Base-by-base conservation (phyloP, 2,113 vertebrate genomes). In the Elanoides forficatus region DNA sequence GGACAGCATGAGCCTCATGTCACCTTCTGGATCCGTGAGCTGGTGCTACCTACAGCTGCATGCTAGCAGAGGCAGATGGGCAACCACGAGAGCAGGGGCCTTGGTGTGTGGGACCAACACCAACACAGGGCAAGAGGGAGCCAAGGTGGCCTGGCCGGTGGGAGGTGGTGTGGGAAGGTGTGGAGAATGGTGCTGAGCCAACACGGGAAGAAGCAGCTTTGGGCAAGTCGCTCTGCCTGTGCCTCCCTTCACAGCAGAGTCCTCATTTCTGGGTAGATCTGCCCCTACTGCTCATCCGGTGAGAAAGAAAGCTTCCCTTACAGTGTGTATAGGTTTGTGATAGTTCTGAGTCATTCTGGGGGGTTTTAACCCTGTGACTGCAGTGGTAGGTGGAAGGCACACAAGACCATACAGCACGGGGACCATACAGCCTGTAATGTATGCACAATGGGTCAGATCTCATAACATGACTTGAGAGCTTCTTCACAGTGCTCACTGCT, bases 1-100 rank as follows among this genome's bases (percentile, higher is more conserved):
- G 60, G 60, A 34, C 58, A 50, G 52, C 74, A 36, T 0, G 4
- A 79, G 21, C 26, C 19, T 38, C 0, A 0, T 30, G 18, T 45
- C 23, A 9, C 15, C 27, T 52, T n/a, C 30, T 53, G 22, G 5
- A 1, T 23, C 38, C 0, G 0, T 34, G 63, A 68, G 34, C 38
- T 72, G 19, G 10, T 59, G 59, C 5, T 74, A 12, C 16, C 15
- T 32, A 7, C 0, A 0, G 32, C 26, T 43, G 40, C 11, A 1
- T 18, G 13, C 43, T 25, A 32, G 9, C 17, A n/a, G 45, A 21
- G 23, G 30, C 71, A 73, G 42, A 11, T 0, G 3, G 50, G 7
- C 17, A 53, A 36, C 10, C 4, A 0, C 10, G 23, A 34, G 6
- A 76, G 26, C n/a, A 11, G 29, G 9, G n/a, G 10, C 48, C 50